Percentiles rank a stretch among this genome's conserved stretches.
Conservation (phyloP, 2,888 invertebrate species). For the Agonum fuliginosum region DNA sequence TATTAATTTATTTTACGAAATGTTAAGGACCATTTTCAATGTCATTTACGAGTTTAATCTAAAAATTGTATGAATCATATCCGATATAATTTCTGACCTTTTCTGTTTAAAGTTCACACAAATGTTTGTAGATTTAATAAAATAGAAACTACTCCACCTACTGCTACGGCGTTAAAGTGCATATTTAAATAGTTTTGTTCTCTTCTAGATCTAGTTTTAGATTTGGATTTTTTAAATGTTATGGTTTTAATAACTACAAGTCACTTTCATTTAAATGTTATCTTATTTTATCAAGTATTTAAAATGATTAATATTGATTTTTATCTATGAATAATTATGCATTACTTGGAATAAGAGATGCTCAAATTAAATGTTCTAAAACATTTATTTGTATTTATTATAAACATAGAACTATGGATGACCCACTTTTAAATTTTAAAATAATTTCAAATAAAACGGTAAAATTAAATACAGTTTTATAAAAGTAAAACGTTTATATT, state of each 20-base stretch:
- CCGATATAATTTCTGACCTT: constrained; percentile 2
- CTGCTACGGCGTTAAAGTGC: too few species aligned
- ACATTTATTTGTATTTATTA: too few species aligned
- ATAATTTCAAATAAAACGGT: too few species aligned
- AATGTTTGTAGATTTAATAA: not conserved
- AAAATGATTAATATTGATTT: too few species aligned
- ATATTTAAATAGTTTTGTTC: not conserved
- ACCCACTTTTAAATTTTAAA: too few species aligned
- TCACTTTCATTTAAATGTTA: not conserved
- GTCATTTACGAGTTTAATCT: not conserved
- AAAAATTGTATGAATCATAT: not conserved
- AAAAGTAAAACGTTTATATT: too few species aligned
- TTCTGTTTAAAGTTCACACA: not conserved
- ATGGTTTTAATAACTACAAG: too few species aligned
- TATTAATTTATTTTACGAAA: not conserved
- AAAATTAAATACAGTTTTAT: too few species aligned
- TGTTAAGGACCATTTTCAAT: not conserved
- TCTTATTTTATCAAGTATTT: not conserved
- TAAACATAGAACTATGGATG: too few species aligned
- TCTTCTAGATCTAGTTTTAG: not conserved
- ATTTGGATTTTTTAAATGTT: not conserved
- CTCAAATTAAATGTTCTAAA: too few species aligned
- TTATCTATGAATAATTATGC: too few species aligned
- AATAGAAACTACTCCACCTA: not conserved
- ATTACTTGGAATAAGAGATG: too few species aligned